Percentiles rank a stretch among this genome's conserved stretches.
Conservation (phyloP, 1,140 invertebrate genomes). For the Philopotamus ludificatus region DNA sequence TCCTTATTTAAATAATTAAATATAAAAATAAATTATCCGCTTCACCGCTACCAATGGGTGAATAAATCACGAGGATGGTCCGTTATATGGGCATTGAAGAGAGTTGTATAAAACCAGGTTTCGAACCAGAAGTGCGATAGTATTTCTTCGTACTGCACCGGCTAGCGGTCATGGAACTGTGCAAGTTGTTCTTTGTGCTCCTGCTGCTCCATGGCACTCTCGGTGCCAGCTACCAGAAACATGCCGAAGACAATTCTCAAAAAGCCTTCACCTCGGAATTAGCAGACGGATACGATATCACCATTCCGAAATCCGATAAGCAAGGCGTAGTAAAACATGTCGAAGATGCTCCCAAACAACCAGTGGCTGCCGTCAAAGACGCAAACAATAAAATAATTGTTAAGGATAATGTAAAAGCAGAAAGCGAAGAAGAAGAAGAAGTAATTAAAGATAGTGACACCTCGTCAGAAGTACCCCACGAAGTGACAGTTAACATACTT, state of each 20-base stretch:
- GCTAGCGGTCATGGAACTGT: slow-evolving; percentile 29
- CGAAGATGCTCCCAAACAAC: neutral
- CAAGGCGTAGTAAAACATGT: neutral
- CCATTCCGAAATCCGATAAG: neutral
- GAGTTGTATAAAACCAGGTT: slow-evolving; percentile 37
- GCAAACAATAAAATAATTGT: too few species aligned
- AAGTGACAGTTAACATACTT: too few species aligned
- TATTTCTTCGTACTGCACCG: slow-evolving; percentile 22
- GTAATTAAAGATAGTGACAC: neutral
- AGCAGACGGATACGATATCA: slow-evolving; percentile 22
- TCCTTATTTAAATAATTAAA: too few species aligned
- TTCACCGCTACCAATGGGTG: slow-evolving; percentile 18
- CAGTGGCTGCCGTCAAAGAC: neutral
- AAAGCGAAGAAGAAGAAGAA: neutral
- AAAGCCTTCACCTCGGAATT: slow-evolving; percentile 31
- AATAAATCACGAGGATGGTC: slow-evolving; percentile 35
- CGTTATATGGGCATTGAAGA: slow-evolving; percentile 38
- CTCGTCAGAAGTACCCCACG: neutral
- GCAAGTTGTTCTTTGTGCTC: slow-evolving; percentile 17
- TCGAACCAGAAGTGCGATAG: slow-evolving; percentile 14
- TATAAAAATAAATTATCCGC: too few species aligned
- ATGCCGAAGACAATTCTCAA: neutral
- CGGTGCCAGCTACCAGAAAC: slow-evolving; percentile 4
- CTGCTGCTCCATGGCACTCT: neutral
- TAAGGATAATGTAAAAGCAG: neutral